These are phyloP conservation scores for Metaphire vulgaris DNA, from an alignment of 1,140 invertebrate genomes.

Conservation along the genomic window DNA sequence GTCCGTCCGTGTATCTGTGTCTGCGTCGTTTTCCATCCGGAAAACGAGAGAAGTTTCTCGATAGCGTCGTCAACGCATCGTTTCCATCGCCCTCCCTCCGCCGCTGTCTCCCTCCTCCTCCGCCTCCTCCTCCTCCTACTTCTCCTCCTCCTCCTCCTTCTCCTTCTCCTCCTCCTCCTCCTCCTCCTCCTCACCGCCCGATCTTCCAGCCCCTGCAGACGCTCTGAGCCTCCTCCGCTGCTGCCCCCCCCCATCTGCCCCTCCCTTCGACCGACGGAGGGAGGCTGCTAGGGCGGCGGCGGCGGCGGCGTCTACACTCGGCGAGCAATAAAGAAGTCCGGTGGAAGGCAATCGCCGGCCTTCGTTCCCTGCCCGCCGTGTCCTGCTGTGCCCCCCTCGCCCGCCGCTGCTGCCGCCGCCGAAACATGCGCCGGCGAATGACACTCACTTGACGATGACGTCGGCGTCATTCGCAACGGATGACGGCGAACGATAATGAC, in stretches of 20 bases:
- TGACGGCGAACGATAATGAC: not conserved
- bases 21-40: not conserved
- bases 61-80: not conserved
- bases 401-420: not conserved
- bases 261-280: not conserved
- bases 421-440: not conserved
- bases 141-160: not conserved
- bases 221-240: too few relatives aligned
- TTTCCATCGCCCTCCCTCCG: not conserved
- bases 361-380: not conserved
- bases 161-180: not conserved
- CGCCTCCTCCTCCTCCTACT: not conserved
- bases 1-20: not conserved
- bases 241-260: not conserved
- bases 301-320: not conserved
- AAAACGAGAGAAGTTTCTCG: not conserved
- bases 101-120: not conserved
- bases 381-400: not conserved
- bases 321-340: too few relatives aligned
- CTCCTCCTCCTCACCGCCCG: not conserved
- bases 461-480: not conserved
- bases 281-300: not conserved
- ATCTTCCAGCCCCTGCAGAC: not conserved
- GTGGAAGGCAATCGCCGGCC: too few relatives aligned
- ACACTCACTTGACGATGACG: not conserved